Conservation (phyloP, 2,888 invertebrate species). For the Chironomus tentans region DNA sequence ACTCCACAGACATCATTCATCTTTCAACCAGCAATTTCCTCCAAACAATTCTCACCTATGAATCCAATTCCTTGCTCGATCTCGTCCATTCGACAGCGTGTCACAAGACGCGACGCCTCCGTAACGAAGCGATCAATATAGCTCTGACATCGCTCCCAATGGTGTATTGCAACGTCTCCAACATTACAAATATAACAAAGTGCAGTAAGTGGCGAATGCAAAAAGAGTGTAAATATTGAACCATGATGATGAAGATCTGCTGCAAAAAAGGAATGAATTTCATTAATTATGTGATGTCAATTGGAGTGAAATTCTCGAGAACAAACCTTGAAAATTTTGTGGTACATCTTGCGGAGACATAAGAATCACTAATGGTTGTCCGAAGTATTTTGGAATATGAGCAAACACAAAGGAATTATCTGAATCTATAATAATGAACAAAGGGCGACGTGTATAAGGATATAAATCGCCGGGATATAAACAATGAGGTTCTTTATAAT, state of each 20-base stretch:
- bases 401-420: constrained; percentile 90
- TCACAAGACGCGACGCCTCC: constrained; percentile 76
- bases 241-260: constrained; percentile 78
- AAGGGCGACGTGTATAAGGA: constrained; percentile 84
- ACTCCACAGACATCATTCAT: too few relatives aligned
- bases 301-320: neutral
- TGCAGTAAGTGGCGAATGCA: constrained; percentile 87
- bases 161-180: constrained; percentile 69
- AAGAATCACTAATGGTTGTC: constrained; percentile 83
- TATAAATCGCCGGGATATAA: constrained; percentile 90
- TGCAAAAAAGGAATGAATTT: constrained; percentile 31
- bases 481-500: constrained; percentile 60
- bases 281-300: neutral
- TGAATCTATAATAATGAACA: constrained; percentile 90
- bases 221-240: constrained; percentile 87
- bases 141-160: constrained; percentile 85
- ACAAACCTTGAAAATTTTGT: constrained; percentile 65
- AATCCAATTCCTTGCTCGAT: constrained; percentile 44
- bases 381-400: constrained; percentile 83
- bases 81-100: constrained; percentile 71
- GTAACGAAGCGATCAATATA: constrained; percentile 82
- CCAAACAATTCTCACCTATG: constrained; percentile 36
- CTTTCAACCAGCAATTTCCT: too few relatives aligned
- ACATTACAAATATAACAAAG: constrained; percentile 88
- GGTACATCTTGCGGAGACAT: constrained; percentile 92